These are phyloP conservation scores for Austrofundulus limnaeus DNA, from an alignment of 2,113 vertebrate species.

Conservation along the genomic window DNA sequence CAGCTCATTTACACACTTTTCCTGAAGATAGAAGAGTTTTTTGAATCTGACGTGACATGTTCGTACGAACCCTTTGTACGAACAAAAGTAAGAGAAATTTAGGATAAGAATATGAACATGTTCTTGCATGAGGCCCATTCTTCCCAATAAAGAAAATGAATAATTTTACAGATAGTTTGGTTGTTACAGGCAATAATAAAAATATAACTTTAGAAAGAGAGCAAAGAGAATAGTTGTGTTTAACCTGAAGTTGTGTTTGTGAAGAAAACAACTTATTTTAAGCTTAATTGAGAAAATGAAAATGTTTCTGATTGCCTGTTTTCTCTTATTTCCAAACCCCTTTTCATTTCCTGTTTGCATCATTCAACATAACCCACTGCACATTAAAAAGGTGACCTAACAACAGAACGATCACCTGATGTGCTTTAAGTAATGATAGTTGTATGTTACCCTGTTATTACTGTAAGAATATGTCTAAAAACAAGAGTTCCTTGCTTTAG, in stretches of 20 bases:
- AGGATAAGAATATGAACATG: too few species aligned
- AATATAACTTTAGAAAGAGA: constrained; percentile 32
- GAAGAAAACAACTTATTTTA: constrained; percentile 14
- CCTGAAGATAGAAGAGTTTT: too few species aligned
- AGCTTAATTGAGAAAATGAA: constrained; percentile 25
- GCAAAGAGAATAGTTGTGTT: constrained; percentile 49
- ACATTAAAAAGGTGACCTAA: constrained; percentile 4
- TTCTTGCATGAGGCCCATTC: too few species aligned
- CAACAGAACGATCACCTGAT: neutral
- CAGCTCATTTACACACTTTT: too few species aligned
- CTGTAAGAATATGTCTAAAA: constrained; percentile 13
- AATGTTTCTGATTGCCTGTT: constrained; percentile 24
- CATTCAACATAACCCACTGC: constrained; percentile 13
- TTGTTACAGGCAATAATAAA: constrained; percentile 40
- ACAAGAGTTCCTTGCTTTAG: constrained; percentile 42
- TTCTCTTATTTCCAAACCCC: constrained; percentile 13
- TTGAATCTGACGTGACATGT: too few species aligned
- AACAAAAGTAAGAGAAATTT: too few species aligned
- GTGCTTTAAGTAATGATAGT: neutral
- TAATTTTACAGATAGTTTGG: constrained; percentile 66
- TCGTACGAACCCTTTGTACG: too few species aligned
- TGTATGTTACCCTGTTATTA: neutral
- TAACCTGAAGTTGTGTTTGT: constrained; percentile 53
- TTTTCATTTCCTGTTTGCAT: neutral
- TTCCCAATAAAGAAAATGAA: constrained; percentile 40